Evolutionary conservation across 2,888 invertebrate species (phyloP).

Genomic region (Cerastis leucographa): DNA sequence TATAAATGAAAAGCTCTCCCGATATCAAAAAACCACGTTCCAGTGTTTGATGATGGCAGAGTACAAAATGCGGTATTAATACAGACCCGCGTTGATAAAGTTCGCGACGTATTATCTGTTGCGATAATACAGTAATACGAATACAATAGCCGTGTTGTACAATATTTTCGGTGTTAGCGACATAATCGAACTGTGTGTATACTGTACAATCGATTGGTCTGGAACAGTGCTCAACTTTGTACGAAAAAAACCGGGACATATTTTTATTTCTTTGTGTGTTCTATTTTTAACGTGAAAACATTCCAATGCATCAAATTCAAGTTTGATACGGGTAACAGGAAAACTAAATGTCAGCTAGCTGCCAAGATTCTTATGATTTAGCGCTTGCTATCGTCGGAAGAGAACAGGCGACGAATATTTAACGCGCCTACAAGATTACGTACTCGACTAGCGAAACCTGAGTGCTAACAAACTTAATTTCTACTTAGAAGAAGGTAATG

Average conservation of each 20-base stretch:
- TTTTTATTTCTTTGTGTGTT: neutral
- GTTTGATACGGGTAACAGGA: constrained; percentile 15
- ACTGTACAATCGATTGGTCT: constrained; percentile 10
- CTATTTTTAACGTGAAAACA: constrained; percentile 1
- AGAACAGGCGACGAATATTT: constrained; percentile 19
- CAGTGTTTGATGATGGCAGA: constrained; percentile 26
- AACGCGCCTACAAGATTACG: constrained; percentile 5
- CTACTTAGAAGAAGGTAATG: neutral
- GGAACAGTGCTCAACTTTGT: neutral
- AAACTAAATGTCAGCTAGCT: constrained; percentile 26
- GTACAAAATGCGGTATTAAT: constrained; percentile 38
- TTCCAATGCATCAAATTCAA: constrained; percentile 33
- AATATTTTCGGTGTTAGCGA: constrained; percentile 24
- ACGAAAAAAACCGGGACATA: neutral
- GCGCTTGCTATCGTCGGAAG: constrained; percentile 12
- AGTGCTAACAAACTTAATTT: neutral
- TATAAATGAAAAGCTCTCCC: constrained; percentile 21
- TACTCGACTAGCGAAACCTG: neutral
- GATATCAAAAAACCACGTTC: constrained; percentile 4
- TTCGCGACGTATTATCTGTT: constrained; percentile 47
- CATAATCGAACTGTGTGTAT: constrained; percentile 5
- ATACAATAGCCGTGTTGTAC: constrained; percentile 36
- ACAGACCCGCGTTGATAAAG: constrained; percentile 49
- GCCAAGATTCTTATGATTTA: constrained; percentile 49
- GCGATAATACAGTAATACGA: constrained; percentile 51